Base-by-base conservation (phyloP, 92 coral and sea anemone genomes). In the Bergia sp. region DNA sequence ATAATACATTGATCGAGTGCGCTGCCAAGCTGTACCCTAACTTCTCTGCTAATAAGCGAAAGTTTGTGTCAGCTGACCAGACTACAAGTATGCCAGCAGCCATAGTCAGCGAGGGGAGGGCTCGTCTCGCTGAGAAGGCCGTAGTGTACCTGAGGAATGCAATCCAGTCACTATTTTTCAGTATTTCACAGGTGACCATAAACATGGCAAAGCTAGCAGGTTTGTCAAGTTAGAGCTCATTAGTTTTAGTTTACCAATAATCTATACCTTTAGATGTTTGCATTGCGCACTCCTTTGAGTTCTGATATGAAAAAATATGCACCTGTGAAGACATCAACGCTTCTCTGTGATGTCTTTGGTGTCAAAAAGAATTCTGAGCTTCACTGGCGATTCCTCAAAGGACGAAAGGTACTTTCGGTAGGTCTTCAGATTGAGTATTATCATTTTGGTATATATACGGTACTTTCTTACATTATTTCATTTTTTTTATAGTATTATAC, bases 191-290 rank as follows among this genome's bases (percentile, higher is more conserved):
- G 82, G 65, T 53, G 65, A 44, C 82, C 55, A 79, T 53, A 9
- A 79, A 79, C 82, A 79, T 39, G 82, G 82, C 57, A 15, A 79
- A 79, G 37, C 82, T 79, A 0, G 81, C 75, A 73, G 77, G 77
- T 36, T 37, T 9, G 77, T 73, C 77, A 73, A 73, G 23, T 23
- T 73, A 23, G 12, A 73, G 43, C 23, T 64, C 23, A 64, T 16
- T 64, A n/a, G 20, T 64, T n/a, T n/a, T n/a, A 64, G 71, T 12
- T 16, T 16, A 16, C 41, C 41, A 73, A 12, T 73, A 73, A 73
- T 73, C 20, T 64, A 18, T 64, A n/a, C n/a, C n/a, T n/a, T n/a
- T n/a, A n/a, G n/a, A n/a, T n/a, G n/a, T n/a, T n/a, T n/a, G n/a
- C n/a, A 64, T 4, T 2, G 18, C 21, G n/a, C 12, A 21, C 21